Conservation (phyloP, 2,113 vertebrate species). For the Poeciliopsis occidentalis region DNA sequence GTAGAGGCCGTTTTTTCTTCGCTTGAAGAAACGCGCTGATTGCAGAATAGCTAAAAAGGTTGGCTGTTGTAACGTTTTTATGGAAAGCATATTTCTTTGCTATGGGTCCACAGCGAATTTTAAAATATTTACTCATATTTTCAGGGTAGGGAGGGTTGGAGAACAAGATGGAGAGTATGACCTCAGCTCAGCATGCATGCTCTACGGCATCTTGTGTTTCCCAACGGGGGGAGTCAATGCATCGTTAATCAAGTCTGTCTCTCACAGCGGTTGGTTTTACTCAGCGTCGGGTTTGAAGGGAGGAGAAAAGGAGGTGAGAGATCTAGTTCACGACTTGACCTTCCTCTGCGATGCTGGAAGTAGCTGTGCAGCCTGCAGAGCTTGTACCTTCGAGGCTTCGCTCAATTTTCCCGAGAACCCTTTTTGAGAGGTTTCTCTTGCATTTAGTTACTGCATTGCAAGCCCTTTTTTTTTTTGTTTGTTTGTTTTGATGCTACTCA, state of each 20-base stretch:
- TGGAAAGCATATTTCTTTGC: slow-evolving; percentile 19
- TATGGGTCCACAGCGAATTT: slow-evolving; percentile 19
- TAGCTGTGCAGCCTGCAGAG: slow-evolving; percentile 34
- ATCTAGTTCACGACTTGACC: slow-evolving; percentile 65
- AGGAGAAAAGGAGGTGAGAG: slow-evolving; percentile 15
- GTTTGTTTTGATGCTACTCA: slow-evolving; percentile 49
- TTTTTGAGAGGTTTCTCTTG: slow-evolving; percentile 42
- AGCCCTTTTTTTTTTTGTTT: slow-evolving; percentile 43
- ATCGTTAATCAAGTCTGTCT: slow-evolving; percentile 76
- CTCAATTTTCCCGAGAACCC: slow-evolving; percentile 46
- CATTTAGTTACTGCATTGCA: slow-evolving; percentile 56
- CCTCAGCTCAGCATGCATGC: slow-evolving; percentile 51
- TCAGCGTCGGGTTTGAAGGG: slow-evolving; percentile 28
- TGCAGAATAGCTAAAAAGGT: slow-evolving; percentile 45
- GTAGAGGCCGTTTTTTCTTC: background rate
- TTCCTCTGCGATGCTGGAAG: slow-evolving; percentile 48
- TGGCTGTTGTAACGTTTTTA: slow-evolving; percentile 32
- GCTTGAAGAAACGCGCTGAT: slow-evolving; percentile 17
- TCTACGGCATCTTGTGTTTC: slow-evolving; percentile 62
- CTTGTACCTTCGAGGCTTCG: slow-evolving; percentile 39
- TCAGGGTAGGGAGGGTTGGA: background rate
- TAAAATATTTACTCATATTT: slow-evolving; percentile 47
- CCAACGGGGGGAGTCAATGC: slow-evolving; percentile 59
- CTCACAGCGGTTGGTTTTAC: slow-evolving; percentile 64
- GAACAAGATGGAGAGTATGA: slow-evolving; percentile 42